Evolutionary conservation across 2,888 invertebrate species (phyloP), one percentile per base, ranked within the genome.

Genomic region (Drosophila picticornis): DNA sequence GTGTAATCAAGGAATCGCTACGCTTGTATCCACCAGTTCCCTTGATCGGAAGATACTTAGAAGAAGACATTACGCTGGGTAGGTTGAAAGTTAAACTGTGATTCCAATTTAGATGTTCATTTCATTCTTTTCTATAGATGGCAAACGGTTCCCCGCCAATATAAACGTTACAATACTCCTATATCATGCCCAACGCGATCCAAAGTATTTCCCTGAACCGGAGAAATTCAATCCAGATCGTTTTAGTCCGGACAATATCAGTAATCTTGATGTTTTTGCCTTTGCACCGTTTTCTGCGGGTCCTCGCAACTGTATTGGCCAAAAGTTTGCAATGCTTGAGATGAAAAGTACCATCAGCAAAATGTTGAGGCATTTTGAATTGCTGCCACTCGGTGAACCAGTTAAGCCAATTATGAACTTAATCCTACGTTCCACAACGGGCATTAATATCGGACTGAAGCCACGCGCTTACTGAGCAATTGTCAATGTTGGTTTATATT

Each of bases 1-100:
- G 94, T 73, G 95, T 95, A 57, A 95, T 96, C 32, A 96, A 96
- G 86, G 96, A 96, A 90, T 93, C 95, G 0, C 81, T 96, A 68
- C 93, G 96, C 43, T 82, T 96, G 10, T 95, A 94, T 82, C 96
- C 96, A 0, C 95, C 95, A 63, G 95, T 96, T 2, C 95, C 95
- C 29, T 93, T 95, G 25, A 94, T 96, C 55, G 94, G 95, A 11
- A 94, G 96, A 43, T 78, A 80, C 13, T 70, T 95, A 11, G 91
- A 91, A 0, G 94, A 95, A 81, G 94, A 94, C 72, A 90, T 95
- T 7, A 90, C 88, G 55, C 85, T 96, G 69, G 94, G 95, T 95
- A 92, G 88, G 94, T 88, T 5, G 0, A 13, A 5, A 25, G 4
- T 29, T 3, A 46, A 2, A n/a, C 22, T 1, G 0, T 16, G 4